These are phyloP conservation scores for Diorhabda sublineata DNA, from an alignment of 1,140 invertebrate species.

Conservation along the genomic window DNA sequence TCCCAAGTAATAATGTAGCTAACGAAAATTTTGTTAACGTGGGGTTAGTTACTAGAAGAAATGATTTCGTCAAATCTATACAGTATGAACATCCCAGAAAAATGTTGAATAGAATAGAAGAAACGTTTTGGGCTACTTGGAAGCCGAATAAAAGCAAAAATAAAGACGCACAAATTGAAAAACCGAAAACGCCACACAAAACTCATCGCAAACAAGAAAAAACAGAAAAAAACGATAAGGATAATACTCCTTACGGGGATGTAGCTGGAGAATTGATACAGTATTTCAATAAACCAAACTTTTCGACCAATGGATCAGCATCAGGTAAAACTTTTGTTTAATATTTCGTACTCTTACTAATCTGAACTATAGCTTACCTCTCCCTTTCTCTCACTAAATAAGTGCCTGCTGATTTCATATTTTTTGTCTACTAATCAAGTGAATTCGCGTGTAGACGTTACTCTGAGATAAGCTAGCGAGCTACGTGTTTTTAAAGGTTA, in stretches of 20 bases:
- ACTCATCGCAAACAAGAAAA: background rate
- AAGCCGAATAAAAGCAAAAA: constrained; percentile 34
- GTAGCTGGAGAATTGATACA: constrained; percentile 6
- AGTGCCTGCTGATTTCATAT: too few relatives aligned
- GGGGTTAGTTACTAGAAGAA: too few relatives aligned
- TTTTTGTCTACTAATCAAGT: too few relatives aligned
- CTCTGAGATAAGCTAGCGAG: too few relatives aligned
- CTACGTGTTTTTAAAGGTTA: too few relatives aligned
- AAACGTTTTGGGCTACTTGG: constrained; percentile 44
- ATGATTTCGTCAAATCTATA: too few relatives aligned
- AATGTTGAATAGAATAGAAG: constrained; percentile 38
- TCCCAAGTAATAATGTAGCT: background rate
- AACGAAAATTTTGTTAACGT: too few relatives aligned
- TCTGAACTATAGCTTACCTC: too few relatives aligned
- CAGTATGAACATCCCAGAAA: constrained; percentile 14
- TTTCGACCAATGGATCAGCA: background rate
- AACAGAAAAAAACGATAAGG: background rate
- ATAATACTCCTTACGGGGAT: constrained; percentile 2
- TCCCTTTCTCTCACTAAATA: too few relatives aligned
- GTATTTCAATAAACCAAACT: constrained; percentile 8
- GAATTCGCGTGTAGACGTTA: too few relatives aligned
- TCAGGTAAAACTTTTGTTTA: too few relatives aligned
- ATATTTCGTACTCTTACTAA: too few relatives aligned
- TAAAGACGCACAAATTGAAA: constrained; percentile 3
- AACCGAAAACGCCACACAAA: background rate